Evolutionary conservation across 2,888 invertebrate species (phyloP).

Genomic region (Heliconius ethilla): DNA sequence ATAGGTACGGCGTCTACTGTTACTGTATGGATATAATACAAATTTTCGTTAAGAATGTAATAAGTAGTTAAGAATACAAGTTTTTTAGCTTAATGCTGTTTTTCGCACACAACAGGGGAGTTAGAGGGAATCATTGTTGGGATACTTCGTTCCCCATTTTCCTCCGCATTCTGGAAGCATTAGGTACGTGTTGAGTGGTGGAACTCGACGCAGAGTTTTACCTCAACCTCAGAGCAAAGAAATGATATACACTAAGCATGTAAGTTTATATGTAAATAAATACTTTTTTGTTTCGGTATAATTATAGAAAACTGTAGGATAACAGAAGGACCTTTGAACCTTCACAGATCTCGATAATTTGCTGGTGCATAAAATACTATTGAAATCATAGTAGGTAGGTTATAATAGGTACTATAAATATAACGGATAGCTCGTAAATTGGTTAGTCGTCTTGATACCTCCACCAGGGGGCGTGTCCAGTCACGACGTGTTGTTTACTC

Average conservation of each 20-base stretch:
- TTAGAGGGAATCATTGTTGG: too few species aligned
- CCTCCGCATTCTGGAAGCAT: too few species aligned
- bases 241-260: too few species aligned
- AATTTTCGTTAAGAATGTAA: background rate
- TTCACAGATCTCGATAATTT: constrained; percentile 9
- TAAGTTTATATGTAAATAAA: too few species aligned
- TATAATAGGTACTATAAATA: constrained; percentile 49
- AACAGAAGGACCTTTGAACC: background rate
- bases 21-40: background rate
- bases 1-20: background rate
- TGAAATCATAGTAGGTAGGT: constrained; percentile 21
- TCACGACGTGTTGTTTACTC: constrained; percentile 79
- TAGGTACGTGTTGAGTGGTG: too few species aligned
- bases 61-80: background rate
- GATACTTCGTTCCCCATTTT: too few species aligned
- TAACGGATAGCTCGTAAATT: constrained; percentile 75
- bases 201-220: too few species aligned
- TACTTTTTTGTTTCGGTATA: too few species aligned
- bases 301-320: too few species aligned
- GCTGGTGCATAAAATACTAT: constrained; percentile 24
- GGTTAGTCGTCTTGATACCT: constrained; percentile 62
- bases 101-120: too few species aligned
- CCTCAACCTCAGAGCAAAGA: too few species aligned
- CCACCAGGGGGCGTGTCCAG: constrained; percentile 65
- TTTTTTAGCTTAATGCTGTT: too few species aligned